These are phyloP conservation scores for Zaprionus ghesquierei DNA, from an alignment of 1,140 invertebrate species.

Conservation along the genomic window DNA sequence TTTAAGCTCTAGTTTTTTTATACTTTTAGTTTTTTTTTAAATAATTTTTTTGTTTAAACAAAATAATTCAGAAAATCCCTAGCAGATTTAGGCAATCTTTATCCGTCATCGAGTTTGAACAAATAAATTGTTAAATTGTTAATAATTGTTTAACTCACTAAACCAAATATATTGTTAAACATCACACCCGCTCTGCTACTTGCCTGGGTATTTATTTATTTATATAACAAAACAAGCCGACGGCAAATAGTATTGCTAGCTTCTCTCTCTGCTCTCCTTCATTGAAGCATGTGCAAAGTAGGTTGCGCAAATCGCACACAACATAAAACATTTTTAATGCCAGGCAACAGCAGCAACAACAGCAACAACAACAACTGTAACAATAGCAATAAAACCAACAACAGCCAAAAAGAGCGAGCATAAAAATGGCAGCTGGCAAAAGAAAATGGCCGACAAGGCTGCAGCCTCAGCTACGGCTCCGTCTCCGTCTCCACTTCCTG, in stretches of 20 bases:
- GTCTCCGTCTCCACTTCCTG: not conserved
- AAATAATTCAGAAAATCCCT: too few species aligned
- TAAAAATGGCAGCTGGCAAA: conserved; percentile 78
- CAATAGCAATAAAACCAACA: conserved; percentile 33
- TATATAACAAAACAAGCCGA: conserved; percentile 47
- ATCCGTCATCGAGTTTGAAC: too few species aligned
- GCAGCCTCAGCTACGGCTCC: conserved; percentile 19
- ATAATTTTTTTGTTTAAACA: too few species aligned
- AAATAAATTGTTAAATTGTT: too few species aligned
- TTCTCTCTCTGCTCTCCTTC: not conserved
- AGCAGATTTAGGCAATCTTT: too few species aligned
- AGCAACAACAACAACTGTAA: conserved; percentile 22
- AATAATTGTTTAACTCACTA: too few species aligned
- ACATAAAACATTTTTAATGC: conserved; percentile 81
- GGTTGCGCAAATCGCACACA: conserved; percentile 79
- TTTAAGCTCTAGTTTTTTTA: too few species aligned
- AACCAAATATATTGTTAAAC: too few species aligned
- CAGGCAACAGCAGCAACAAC: conserved; percentile 51
- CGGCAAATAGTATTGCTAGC: conserved; percentile 35
- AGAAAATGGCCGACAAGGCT: conserved; percentile 70
- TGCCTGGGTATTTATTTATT: conserved; percentile 39
- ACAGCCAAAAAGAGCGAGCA: conserved; percentile 61
- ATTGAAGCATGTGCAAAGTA: conserved; percentile 73
- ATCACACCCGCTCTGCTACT: not conserved
- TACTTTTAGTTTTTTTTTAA: too few species aligned